Base-by-base conservation (phyloP, 2,888 invertebrate species). In the Toxonevra muliebris region DNA sequence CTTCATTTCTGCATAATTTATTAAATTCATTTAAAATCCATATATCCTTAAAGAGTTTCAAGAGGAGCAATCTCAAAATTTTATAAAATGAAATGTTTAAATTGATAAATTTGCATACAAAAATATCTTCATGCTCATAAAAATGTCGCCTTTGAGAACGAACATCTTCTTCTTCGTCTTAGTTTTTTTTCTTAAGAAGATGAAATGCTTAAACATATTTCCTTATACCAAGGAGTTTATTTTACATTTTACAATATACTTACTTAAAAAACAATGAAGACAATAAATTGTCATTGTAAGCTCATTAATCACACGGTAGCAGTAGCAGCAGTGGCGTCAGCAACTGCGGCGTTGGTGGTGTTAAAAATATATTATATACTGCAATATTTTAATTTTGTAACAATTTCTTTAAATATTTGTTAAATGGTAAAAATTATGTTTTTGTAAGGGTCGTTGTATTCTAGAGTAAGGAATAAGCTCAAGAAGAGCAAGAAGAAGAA, bases 221-320 rank as follows among this genome's bases (percentile, higher is more conserved):
- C 3, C 30, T 30, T 30, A 2, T 7, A 30, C 30, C 30, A 30
- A 30, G 30, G 30, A 30, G 30, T 30, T n/a, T n/a, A n/a, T n/a
- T 30, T 30, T 30, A 30, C 30, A 30, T 30, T 30, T 30, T 30
- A 30, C 30, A 30, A 30, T 30, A 4, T 30, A 30, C 3, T 54
- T 19, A 19, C 17, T 54, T 19, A 54, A n/a, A 54, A 66, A 45
- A 66, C 61, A 66, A 61, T 61, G 66, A 54, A 48, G 61, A 61
- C 66, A 66, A 57, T 65, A 69, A 69, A 69, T 69, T 71, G 68
- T 71, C 72, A 74, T 71, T 73, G 72, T 71, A 61, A 72, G 69
- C 57, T 71, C 74, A 72, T 74, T 73, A 72, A 73, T 74, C 73
- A 74, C 68, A 66, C 65, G 71, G 73, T 67, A 68, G 63, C 20